Conservation (phyloP, 2,113 vertebrate species). For the Brachionichthys hirsutus region DNA sequence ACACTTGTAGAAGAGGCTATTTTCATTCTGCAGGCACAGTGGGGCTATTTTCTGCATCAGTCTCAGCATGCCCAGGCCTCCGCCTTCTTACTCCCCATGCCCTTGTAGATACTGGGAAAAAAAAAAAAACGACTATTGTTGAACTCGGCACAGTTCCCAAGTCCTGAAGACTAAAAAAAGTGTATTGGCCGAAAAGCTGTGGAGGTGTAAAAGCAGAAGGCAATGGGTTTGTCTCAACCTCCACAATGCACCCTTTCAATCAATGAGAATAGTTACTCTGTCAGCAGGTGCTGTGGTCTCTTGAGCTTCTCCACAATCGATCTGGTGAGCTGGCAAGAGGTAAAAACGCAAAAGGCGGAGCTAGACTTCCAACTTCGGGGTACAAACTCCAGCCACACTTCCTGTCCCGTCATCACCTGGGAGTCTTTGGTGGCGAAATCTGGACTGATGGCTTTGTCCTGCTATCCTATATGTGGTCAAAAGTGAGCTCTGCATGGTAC, state of each 20-base stretch:
- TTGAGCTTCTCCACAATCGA: slow-evolving; percentile 49
- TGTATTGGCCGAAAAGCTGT: slow-evolving; percentile 19
- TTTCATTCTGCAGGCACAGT: slow-evolving; percentile 58
- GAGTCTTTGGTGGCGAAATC: background rate
- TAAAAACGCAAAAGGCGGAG: slow-evolving; percentile 32
- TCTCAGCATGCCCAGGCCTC: slow-evolving; percentile 50
- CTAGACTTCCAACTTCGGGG: slow-evolving; percentile 26
- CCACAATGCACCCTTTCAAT: slow-evolving; percentile 54
- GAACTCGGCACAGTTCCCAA: slow-evolving; percentile 22
- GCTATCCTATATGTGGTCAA: too few relatives aligned
- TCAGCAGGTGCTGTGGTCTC: slow-evolving; percentile 52
- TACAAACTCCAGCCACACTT: slow-evolving; percentile 5
- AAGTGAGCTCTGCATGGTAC: too few relatives aligned
- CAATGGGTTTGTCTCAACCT: slow-evolving; percentile 45
- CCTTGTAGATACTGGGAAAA: slow-evolving; percentile 33
- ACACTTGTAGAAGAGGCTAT: slow-evolving; percentile 52
- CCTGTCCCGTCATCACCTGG: background rate
- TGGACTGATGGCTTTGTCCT: too few relatives aligned
- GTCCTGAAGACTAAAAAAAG: slow-evolving; percentile 37
- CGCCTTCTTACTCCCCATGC: slow-evolving; percentile 22
- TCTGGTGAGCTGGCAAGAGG: slow-evolving; percentile 33
- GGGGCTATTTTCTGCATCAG: slow-evolving; percentile 57
- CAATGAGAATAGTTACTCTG: slow-evolving; percentile 58
- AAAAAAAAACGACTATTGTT: slow-evolving; percentile 24
- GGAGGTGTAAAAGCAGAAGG: slow-evolving; percentile 6